Base-by-base conservation (phyloP, 2,113 vertebrate species). In the Nyctereutes procyonoides region DNA sequence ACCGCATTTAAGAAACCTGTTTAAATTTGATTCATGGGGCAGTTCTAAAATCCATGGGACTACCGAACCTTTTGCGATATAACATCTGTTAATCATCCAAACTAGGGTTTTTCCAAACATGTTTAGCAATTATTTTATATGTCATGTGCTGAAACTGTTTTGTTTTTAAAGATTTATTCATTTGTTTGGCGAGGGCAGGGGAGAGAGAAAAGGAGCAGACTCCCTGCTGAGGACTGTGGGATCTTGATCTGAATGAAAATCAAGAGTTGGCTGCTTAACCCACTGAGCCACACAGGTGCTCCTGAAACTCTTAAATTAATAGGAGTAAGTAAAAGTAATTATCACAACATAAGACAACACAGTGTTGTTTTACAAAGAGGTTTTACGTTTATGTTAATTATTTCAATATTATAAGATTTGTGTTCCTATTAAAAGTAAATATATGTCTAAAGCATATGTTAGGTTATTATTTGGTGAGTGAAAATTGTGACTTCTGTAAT, bases 301-400 rank as follows among this genome's bases (percentile, higher is more conserved):
- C 15, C 74, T 91, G 58, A 87, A 91, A 87, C 51, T 96, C n/a
- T 73, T 90, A 67, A 76, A 48, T 55, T 85, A 76, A 86, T 81
- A 58, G 17, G 8, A 65, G 56, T 90, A 43, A 55, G 11, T 67
- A 38, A 83, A n/a, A 55, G 9, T 84, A 60, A 79, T 60, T 43
- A 58, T 62, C 82, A 48, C 69, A 95, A 20, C 43, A 19, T 48
- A 74, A 51, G 51, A 30, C 8, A 8, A 77, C 26, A 30, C 8
- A 77, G n/a, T 82, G n/a, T 53, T 71, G 43, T 90, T 69, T 90
- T 80, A 43, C 51, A 85, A 85, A 85, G 20, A 62, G 56, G 20
- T 90, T 84, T 71, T 56, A 43, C 15, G 48, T 71, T 67, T 90
- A 62, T 30, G 28, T 96, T 73, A 24, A 85, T 85, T 48, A 63